Percentiles rank a stretch among this genome's conserved stretches.
Conservation (phyloP, 2,113 vertebrate species). For the Copsychus sechellarum region DNA sequence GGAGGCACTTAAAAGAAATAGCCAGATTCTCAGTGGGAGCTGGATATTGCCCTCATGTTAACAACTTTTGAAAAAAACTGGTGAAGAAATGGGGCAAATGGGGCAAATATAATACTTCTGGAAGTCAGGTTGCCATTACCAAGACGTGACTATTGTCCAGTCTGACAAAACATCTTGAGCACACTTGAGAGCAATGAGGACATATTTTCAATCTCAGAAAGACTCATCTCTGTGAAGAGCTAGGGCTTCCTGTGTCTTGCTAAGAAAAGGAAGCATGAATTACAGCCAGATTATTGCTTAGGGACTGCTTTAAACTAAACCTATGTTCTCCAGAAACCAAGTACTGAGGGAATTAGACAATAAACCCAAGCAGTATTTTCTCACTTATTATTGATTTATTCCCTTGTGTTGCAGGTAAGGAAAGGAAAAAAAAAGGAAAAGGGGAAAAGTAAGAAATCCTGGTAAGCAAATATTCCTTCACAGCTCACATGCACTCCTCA, state of each 20-base stretch:
- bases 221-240: background rate
- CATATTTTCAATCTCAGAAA: background rate
- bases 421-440: background rate
- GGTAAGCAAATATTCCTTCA: background rate
- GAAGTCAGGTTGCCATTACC: background rate
- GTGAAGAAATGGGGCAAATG: background rate
- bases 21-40: background rate
- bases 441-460: background rate
- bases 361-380: slow-evolving; percentile 50
- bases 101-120: background rate
- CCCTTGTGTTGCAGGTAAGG: background rate
- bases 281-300: slow-evolving; percentile 8
- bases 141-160: background rate
- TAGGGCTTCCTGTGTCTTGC: background rate
- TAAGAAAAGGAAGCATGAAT: slow-evolving; percentile 13
- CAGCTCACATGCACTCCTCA: background rate
- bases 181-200: background rate
- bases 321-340: slow-evolving; percentile 39
- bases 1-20: background rate
- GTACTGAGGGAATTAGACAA: slow-evolving; percentile 37
- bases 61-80: background rate
- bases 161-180: background rate
- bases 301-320: slow-evolving; percentile 50
- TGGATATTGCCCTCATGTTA: background rate
- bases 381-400: slow-evolving; percentile 29